Percentiles rank a stretch among this genome's conserved stretches.
Evolutionary conservation across 2,888 invertebrate genomes (phyloP).

Genomic region (Drosophila bunnanda): DNA sequence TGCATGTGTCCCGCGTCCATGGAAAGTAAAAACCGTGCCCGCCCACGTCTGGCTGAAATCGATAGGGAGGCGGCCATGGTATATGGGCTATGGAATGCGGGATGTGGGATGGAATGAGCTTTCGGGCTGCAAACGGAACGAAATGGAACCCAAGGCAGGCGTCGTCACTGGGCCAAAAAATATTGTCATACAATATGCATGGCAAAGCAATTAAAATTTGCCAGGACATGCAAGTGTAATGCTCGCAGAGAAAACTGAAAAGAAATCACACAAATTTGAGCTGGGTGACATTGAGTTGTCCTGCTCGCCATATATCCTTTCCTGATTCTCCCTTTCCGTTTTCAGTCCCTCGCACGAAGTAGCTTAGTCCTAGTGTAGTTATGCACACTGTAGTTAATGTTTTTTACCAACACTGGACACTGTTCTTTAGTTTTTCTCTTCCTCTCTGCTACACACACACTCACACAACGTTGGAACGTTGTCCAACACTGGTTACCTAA

Average conservation of each 20-base stretch:
- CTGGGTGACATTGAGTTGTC: conserved; percentile 18
- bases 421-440: not conserved
- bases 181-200: conserved; percentile 63
- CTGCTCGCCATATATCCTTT: not conserved
- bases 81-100: no score
- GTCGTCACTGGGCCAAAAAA: conserved; percentile 45
- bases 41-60: conserved; percentile 54
- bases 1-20: conserved; percentile 66
- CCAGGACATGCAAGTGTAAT: conserved; percentile 57
- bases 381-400: conserved; percentile 21
- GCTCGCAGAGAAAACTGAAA: not conserved
- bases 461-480: conserved; percentile 14
- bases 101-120: not conserved
- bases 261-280: not conserved
- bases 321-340: not conserved
- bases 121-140: not conserved
- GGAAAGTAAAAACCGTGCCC: conserved; percentile 67
- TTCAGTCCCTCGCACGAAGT: not conserved
- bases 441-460: conserved; percentile 6
- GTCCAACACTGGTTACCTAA: conserved; percentile 34
- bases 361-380: conserved; percentile 19
- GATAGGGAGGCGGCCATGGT: conserved; percentile 48
- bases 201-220: conserved; percentile 66
- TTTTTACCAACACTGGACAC: conserved; percentile 16
- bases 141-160: conserved; percentile 23